Conservation (phyloP, 2,888 invertebrate genomes). For the Bruchidius siliquastri region DNA sequence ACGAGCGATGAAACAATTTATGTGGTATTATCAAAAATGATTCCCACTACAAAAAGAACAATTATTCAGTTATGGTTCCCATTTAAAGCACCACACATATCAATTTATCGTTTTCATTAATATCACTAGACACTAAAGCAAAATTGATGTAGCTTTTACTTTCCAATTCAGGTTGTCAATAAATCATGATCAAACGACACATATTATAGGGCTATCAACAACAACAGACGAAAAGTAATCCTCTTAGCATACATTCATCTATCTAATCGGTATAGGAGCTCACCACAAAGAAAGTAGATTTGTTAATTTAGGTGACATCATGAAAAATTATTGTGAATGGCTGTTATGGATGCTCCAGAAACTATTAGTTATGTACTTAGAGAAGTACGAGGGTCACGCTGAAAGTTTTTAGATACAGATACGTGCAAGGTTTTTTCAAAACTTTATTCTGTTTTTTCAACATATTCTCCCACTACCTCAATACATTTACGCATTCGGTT, state of each 20-base stretch:
- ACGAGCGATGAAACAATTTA: no score
- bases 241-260: neutral
- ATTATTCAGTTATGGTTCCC: no score
- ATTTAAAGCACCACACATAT: no score
- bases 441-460: no score
- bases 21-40: no score
- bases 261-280: neutral
- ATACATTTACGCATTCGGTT: no score
- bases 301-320: neutral
- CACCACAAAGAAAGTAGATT: neutral
- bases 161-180: neutral
- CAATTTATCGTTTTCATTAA: neutral
- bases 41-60: no score
- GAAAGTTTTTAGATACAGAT: no score
- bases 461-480: no score
- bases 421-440: no score
- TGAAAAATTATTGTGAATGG: neutral
- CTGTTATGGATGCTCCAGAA: neutral
- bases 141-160: neutral
- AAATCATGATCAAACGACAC: neutral
- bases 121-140: neutral
- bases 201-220: neutral
- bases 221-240: neutral
- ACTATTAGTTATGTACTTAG: neutral
- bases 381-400: neutral